phyloP scores from a whole-genome alignment of 2,797 vertebrate species.

The Platalea minor region DNA sequence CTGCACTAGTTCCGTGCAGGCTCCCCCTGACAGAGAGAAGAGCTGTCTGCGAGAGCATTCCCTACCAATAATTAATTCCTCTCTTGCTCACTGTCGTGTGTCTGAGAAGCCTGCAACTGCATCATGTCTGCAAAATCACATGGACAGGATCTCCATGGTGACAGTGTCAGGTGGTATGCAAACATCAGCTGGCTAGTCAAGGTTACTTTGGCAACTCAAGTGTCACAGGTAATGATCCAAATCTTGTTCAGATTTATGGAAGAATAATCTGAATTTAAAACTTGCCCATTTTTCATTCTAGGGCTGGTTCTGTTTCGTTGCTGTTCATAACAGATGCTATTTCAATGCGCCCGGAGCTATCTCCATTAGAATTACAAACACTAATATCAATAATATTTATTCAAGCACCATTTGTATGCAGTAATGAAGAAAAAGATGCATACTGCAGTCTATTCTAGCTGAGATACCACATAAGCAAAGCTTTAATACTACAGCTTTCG shows the following conservation, averaged over 20 bases:
- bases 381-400: not conserved
- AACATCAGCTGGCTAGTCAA: slow-evolving; percentile 12
- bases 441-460: not conserved
- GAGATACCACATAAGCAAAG: not conserved
- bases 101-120: slow-evolving; percentile 10
- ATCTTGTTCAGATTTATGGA: not conserved
- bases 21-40: not conserved
- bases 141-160: slow-evolving; percentile 35
- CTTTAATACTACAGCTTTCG: not conserved
- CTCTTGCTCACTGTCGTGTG: not conserved
- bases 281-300: not conserved
- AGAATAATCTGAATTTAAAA: slow-evolving; percentile 24
- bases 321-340: not conserved
- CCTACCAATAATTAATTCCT: slow-evolving; percentile 27
- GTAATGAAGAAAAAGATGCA: slow-evolving; percentile 27
- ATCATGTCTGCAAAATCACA: slow-evolving; percentile 43
- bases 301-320: not conserved
- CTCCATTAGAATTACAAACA: not conserved
- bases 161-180: not conserved
- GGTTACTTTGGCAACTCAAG: slow-evolving; percentile 47
- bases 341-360: not conserved
- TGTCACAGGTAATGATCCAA: slow-evolving; percentile 31
- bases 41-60: not conserved
- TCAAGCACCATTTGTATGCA: not conserved
- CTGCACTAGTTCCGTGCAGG: not conserved